These are phyloP conservation scores for Nemotelus pantherinus DNA, from an alignment of 2,888 invertebrate genomes.

Conservation along the genomic window DNA sequence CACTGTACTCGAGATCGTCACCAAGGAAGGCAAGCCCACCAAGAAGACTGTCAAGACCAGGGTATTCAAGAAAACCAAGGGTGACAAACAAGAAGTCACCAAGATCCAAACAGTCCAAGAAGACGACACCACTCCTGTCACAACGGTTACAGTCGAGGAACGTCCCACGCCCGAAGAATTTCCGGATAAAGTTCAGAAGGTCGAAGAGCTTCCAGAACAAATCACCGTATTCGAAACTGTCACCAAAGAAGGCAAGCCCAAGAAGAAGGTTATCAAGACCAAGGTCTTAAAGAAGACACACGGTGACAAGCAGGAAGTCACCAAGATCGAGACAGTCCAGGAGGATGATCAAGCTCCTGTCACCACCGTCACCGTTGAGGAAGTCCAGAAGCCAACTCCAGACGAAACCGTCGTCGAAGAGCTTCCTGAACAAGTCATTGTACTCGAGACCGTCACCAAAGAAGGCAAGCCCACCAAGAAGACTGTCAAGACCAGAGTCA, in stretches of 20 bases:
- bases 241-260: conserved; percentile 60
- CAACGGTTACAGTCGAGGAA: conserved; percentile 57
- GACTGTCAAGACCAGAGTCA: conserved; percentile 52
- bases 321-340: conserved; percentile 59
- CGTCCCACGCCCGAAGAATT: conserved; percentile 51
- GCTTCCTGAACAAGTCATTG: conserved; percentile 55
- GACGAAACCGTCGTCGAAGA: conserved; percentile 51
- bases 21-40: conserved; percentile 54
- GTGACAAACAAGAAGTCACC: conserved; percentile 60
- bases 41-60: conserved; percentile 59
- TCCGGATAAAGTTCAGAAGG: conserved; percentile 51
- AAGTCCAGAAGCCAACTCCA: too few species aligned
- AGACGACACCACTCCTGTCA: conserved; percentile 61
- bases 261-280: conserved; percentile 54
- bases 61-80: conserved; percentile 60
- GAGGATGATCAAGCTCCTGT: conserved; percentile 54
- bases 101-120: conserved; percentile 62
- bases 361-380: too few species aligned
- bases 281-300: conserved; percentile 53
- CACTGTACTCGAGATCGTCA: conserved; percentile 53
- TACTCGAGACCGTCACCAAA: conserved; percentile 51
- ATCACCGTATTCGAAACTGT: conserved; percentile 62
- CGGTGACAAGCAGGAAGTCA: conserved; percentile 56
- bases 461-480: conserved; percentile 2
- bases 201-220: conserved; percentile 59